Conservation (phyloP, 1,140 invertebrate species). For the Eciton burchellii region DNA sequence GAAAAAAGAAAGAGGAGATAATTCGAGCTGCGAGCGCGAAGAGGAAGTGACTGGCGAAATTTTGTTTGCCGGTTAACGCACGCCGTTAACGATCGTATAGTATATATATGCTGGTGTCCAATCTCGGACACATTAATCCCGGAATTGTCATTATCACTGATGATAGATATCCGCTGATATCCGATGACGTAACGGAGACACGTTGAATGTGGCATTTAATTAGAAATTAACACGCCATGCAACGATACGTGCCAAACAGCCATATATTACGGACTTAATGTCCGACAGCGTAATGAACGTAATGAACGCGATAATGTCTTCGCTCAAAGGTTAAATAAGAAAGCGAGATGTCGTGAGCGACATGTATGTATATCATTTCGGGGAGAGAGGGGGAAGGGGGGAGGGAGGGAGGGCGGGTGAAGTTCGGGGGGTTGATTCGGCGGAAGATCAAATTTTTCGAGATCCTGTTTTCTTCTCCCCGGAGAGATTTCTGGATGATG, state of each 20-base stretch:
- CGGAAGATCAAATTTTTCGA: background rate
- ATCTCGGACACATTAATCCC: background rate
- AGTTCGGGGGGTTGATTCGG: too few species aligned
- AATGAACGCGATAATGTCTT: background rate
- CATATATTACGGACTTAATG: constrained; percentile 38
- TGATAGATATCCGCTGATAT: background rate
- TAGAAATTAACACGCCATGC: constrained; percentile 12
- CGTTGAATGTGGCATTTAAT: constrained; percentile 39
- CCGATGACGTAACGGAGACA: background rate
- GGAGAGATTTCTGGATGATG: background rate
- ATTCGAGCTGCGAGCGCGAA: background rate
- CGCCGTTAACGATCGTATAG: background rate
- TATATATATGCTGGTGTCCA: background rate
- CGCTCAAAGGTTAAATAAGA: constrained; percentile 33
- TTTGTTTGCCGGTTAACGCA: too few species aligned
- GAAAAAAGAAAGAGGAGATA: too few species aligned
- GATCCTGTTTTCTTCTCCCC: background rate
- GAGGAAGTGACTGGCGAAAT: background rate
- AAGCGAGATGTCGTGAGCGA: background rate
- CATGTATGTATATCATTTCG: too few species aligned
- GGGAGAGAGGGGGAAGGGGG: too few species aligned
- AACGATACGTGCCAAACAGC: constrained; percentile 16
- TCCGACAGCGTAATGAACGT: constrained; percentile 34
- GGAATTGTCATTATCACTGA: background rate
- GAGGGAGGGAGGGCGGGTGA: too few species aligned